Base-by-base conservation (phyloP, 2,797 vertebrate genomes). In the Sebastes iracundus region DNA sequence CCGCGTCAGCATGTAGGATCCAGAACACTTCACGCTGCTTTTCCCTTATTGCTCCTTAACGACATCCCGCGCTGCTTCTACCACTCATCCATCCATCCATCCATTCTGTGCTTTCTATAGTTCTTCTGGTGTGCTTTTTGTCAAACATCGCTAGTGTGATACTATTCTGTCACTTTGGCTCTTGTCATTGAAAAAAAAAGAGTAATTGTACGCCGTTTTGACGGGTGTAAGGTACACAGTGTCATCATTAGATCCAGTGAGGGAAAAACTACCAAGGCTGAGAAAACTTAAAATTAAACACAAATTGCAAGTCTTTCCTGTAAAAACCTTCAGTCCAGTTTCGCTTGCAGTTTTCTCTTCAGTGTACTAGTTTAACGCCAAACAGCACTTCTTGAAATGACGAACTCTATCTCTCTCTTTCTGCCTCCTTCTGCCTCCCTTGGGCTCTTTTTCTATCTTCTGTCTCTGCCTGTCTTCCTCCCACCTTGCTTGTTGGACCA, bases 1-100 rank as follows among this genome's bases (percentile, higher is more conserved):
- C 76, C 56, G 58, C 83, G 70, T 83, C 87, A 86, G 83, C 87
- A 80, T 87, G 92, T 95, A 94, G 93, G 92, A 93, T 95, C 94
- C 93, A 95, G 93, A 94, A 93, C 92, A 93, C 88, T 67, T 79
- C 66, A 56, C 71, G 69, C 64, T 75, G 63, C 72, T 62, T 64
- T 72, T 64, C 38, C 25, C 58, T 22, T 30, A 32, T 66, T 7
- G 23, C 68, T 80, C 52, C 66, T 66, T 80, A 87, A 80, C 75
- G 35, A 59, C 81, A 71, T 77, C 58, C 56, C 83, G 74, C 14
- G 14, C 71, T 81, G 82, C 86, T 84, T 78, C 60, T 52, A 25
- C 84, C 63, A 81, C 16, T 74, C 20, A 83, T 46, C 42, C 42
- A 46, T 46, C 42, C 42, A 46, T 46, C 42, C 80, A 90, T 83